These are phyloP conservation scores for Turritopsis rubra DNA, from an alignment of 30 jellyfish, hydroid and myxozoan genomes.

Conservation along the genomic window DNA sequence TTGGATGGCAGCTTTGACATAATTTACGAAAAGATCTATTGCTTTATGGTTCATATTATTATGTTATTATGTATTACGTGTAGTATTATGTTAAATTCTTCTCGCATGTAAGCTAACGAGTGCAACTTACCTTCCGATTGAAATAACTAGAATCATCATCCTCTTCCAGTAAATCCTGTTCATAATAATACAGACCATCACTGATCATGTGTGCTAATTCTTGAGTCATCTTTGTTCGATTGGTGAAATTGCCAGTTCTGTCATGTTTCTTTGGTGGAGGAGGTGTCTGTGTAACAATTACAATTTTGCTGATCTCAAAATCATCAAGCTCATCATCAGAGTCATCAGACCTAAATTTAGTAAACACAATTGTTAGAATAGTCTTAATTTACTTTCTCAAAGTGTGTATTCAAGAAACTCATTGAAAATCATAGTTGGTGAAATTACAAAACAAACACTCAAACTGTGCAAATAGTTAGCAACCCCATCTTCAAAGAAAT, in stretches of 20 bases:
- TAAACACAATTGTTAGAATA: background rate
- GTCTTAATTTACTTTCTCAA: background rate
- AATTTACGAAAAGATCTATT: too few relatives aligned
- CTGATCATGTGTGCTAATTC: slow-evolving; percentile 81
- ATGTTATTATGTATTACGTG: too few relatives aligned
- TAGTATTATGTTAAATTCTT: too few relatives aligned
- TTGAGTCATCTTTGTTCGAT: slow-evolving; percentile 84
- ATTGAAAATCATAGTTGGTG: background rate
- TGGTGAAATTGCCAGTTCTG: slow-evolving; percentile 74
- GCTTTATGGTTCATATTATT: too few relatives aligned
- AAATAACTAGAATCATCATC: slow-evolving; percentile 71
- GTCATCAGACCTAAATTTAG: slow-evolving; percentile 72
- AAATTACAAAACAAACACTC: background rate
- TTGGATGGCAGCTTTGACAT: too few relatives aligned
- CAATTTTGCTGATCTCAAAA: slow-evolving; percentile 70
- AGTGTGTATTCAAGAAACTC: background rate
- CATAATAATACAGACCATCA: slow-evolving; percentile 87
- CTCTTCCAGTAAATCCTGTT: slow-evolving; percentile 80
- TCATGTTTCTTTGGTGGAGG: slow-evolving; percentile 96
- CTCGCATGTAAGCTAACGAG: too few relatives aligned
- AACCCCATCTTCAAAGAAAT: background rate
- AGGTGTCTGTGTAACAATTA: slow-evolving; percentile 94
- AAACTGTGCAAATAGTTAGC: background rate
- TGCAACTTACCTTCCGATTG: slow-evolving; percentile 50
- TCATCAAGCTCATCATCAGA: slow-evolving; percentile 94